Evolutionary conservation across 2,797 vertebrate genomes (phyloP).

Genomic region (Okamejei kenojei): DNA sequence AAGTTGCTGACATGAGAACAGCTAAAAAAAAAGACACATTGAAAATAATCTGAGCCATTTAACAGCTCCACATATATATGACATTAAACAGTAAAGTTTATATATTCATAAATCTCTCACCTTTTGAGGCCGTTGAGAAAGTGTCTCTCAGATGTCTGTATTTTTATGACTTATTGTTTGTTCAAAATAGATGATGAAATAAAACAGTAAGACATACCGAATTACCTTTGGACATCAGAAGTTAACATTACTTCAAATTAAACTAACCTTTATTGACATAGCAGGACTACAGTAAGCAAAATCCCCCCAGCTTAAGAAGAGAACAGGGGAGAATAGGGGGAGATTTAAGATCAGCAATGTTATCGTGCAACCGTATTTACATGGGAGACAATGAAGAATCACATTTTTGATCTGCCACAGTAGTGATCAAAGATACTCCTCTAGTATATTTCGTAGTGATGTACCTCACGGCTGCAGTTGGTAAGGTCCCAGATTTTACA

Average conservation of each 20-base stretch:
- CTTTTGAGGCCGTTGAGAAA: not conserved
- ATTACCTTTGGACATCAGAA: not conserved
- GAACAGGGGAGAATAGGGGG: not conserved
- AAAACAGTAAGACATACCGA: not conserved
- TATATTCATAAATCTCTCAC: not conserved
- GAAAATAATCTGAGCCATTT: not conserved
- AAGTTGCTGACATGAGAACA: not conserved
- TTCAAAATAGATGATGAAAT: not conserved
- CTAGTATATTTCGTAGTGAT: too few species aligned
- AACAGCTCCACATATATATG: not conserved
- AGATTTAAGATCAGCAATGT: not conserved
- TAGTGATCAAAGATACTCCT: too few species aligned
- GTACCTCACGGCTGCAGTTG: too few species aligned
- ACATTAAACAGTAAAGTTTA: not conserved
- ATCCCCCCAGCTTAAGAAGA: not conserved
- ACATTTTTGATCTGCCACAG: too few species aligned
- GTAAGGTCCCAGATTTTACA: too few species aligned
- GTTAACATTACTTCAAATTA: not conserved
- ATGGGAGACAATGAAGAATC: too few species aligned
- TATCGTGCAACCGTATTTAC: not conserved
- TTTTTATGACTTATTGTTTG: not conserved
- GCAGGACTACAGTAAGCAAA: not conserved
- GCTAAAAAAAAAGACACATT: not conserved
- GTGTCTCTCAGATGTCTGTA: not conserved
- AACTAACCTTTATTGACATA: not conserved